Percentiles rank a stretch among this genome's conserved stretches.
Conservation (phyloP, 1,140 invertebrate genomes). For the Trichonephila clavipes region DNA sequence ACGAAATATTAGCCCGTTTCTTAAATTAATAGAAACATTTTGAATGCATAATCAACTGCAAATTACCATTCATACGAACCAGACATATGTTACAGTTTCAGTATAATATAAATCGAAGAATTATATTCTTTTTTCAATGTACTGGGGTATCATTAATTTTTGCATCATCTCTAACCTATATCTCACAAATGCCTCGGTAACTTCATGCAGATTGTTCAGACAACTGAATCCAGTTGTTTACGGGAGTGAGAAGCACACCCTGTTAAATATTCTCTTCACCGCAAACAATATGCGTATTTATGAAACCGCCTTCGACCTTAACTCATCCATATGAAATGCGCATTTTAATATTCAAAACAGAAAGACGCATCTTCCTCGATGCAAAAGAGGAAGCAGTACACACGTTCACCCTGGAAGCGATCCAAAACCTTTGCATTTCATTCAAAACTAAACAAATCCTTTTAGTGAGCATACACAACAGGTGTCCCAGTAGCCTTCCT, state of each 20-base stretch:
- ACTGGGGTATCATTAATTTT: not conserved
- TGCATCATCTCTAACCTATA: not conserved
- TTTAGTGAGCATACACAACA: not conserved
- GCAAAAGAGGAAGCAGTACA: not conserved
- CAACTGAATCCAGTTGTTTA: not conserved
- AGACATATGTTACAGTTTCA: not conserved
- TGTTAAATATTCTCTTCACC: not conserved
- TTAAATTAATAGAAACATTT: not conserved
- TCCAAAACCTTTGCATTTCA: constrained; percentile 1
- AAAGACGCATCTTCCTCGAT: not conserved
- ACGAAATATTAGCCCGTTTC: too few relatives aligned
- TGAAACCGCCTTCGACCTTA: not conserved
- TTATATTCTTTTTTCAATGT: not conserved
- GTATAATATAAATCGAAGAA: not conserved
- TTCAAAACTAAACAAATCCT: constrained; percentile 3
- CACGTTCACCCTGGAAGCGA: not conserved
- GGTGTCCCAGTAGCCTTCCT: constrained; percentile 24
- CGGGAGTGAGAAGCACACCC: not conserved
- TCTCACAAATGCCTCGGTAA: not conserved
- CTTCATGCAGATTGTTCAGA: not conserved
- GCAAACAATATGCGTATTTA: not conserved
- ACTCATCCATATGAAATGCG: not conserved
- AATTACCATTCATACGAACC: too few relatives aligned
- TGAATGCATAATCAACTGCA: not conserved
- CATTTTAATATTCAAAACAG: not conserved